Conservation (phyloP, 2,113 vertebrate species). For the Anolis carolinensis region DNA sequence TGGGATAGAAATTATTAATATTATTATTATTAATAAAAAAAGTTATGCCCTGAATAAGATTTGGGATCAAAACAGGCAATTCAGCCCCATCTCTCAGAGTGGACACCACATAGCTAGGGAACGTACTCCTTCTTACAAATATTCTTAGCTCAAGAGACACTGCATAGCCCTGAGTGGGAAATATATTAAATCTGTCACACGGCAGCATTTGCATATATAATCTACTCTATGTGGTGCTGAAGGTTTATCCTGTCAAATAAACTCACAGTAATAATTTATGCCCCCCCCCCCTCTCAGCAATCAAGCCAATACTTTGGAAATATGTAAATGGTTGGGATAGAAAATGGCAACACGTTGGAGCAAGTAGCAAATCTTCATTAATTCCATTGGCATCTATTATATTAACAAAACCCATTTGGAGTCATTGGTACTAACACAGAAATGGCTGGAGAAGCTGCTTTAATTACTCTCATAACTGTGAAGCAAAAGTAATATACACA, state of each 20-base stretch:
- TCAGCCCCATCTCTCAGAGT: neutral
- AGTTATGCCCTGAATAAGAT: too few species aligned
- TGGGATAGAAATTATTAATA: too few species aligned
- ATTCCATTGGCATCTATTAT: slow-evolving; percentile 61
- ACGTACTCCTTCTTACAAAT: neutral
- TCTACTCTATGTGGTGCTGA: neutral
- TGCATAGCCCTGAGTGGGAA: neutral
- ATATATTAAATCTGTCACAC: neutral
- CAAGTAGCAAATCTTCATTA: slow-evolving; percentile 63
- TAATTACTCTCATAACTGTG: slow-evolving; percentile 67
- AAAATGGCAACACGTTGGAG: slow-evolving; percentile 47
- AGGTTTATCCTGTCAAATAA: slow-evolving; percentile 34
- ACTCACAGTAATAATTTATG: neutral
- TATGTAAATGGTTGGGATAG: slow-evolving; percentile 33
- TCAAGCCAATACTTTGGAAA: slow-evolving; percentile 52
- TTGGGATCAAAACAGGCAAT: neutral
- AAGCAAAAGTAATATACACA: slow-evolving; percentile 33
- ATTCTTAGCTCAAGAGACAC: neutral
- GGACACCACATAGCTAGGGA: neutral
- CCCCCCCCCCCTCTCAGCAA: slow-evolving; percentile 33
- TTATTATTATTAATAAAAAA: too few species aligned
- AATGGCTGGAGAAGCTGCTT: slow-evolving; percentile 64
- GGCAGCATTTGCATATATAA: slow-evolving; percentile 10
- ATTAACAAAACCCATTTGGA: slow-evolving; percentile 61
- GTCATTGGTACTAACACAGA: slow-evolving; percentile 64